Base-by-base conservation (phyloP, 2,113 vertebrate species). In the Bettongia penicillata region DNA sequence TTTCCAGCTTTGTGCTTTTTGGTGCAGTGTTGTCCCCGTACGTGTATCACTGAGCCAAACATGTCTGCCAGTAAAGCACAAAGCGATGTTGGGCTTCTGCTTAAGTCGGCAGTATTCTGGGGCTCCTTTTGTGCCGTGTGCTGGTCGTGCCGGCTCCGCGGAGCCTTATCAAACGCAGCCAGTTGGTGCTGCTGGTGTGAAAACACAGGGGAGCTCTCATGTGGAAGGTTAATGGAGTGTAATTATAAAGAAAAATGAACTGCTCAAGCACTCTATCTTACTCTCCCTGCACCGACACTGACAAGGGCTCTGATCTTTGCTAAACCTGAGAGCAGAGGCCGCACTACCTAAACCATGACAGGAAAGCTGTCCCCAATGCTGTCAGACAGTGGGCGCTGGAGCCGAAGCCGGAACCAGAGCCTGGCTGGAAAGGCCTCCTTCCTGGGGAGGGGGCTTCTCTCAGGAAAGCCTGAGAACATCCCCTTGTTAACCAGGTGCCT, bases 191-290 rank as follows among this genome's bases (percentile, higher is more conserved):
- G 97, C 98, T 97, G 98, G 95, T 98, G 22, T 94, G 98, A 98
- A 98, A 98, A 98, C 98, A 96, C 98, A 97, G 98, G 98, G 98
- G 98, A 98, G 98, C 98, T 98, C 98, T 99, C 98, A 94, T 98
- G 98, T 97, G 98, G 98, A 99, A 99, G 98, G 99, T 99, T 99
- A 99, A 99, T 99, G 98, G 98, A 98, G 98, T 99, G 97, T 99
- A 99, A 99, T 99, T 99, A 99, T 98, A 98, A 98, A 99, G 98
- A 98, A 99, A 98, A 98, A 99, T 99, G 98, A 99, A 99, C 98
- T 98, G 98, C 96, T 98, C 96, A 97, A 55, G 97, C 98, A 98
- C 98, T 98, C 98, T 98, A 92, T 99, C 98, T 98, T 97, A 96
- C 97, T 98, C 96, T 98, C 98, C 98, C 99, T 99, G 98, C 96